Base-by-base conservation (phyloP, 2,888 invertebrate genomes). In the Andrena marginata region DNA sequence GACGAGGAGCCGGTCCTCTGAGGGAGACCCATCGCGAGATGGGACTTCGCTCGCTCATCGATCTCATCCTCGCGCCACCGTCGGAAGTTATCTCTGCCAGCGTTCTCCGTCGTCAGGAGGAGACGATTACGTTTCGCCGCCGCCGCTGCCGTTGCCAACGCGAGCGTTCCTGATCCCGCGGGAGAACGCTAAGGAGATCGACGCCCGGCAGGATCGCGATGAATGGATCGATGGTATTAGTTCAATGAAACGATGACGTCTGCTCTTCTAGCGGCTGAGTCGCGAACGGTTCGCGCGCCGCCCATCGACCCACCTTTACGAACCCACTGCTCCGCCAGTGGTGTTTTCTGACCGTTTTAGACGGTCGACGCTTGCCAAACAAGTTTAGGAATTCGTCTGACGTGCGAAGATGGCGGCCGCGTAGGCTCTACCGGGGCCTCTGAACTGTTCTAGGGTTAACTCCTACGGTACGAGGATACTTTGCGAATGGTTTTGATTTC, bases 1-100 rank as follows among this genome's bases (percentile, higher is more conserved):
- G 96, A 96, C 88, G 96, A 96, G 84, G 96, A 96, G 91, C 95
- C 96, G 64, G 95, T 96, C 92, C 95, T 95, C 91, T 96, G 95
- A 94, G 87, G 82, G 54, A 85, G 83, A 84, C 60, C 69, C 5
- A 62, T 60, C 76, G 88, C 89, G 85, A 82, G 85, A 77, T 88
- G 89, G 85, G 90, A 86, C 68, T 31, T 65, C 60, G 63, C 70
- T 75, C 86, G 87, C 69, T 54, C 80, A 69, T 82, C 75, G 56
- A 63, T 85, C 88, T 85, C 84, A 85, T 85, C 82, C 69, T 86
- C 87, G 85, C 85, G 84, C 35, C 75, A 51, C 13, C 87, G 87
- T 69, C 80, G 85, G 60, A 79, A 84, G 51, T 56, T 56, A 63
- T 64, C 86, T 10, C 67, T 60, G 20, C 74, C 80, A 7, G 67